Conservation (phyloP, 2,888 invertebrate species). For the Mantis religiosa region DNA sequence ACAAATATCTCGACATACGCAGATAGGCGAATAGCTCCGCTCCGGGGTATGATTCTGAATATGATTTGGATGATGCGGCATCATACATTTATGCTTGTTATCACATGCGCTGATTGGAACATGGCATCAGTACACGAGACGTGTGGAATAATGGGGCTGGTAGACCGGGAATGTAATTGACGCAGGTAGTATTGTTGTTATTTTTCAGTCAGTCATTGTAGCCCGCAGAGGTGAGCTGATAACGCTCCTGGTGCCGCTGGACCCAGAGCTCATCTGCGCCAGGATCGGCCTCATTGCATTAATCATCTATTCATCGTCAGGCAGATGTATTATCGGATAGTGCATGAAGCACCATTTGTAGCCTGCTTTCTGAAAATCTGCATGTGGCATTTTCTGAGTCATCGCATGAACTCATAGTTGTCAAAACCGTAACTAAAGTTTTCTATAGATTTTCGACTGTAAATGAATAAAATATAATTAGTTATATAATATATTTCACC, state of each 20-base stretch:
- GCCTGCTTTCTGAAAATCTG: neutral
- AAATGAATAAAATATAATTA: no score
- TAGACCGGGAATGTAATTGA: neutral
- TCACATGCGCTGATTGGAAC: neutral
- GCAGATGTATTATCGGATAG: neutral
- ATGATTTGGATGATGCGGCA: neutral
- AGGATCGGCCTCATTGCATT: neutral
- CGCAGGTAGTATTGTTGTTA: neutral
- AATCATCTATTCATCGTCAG: neutral
- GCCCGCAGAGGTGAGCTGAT: neutral
- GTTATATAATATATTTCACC: no score
- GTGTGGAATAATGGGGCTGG: neutral
- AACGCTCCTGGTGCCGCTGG: neutral
- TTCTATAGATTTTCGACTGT: no score
- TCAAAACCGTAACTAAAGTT: no score
- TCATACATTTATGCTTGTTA: neutral
- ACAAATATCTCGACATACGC: neutral
- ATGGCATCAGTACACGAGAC: neutral
- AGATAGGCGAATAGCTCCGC: no score
- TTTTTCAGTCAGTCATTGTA: neutral
- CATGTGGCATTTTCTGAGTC: no score
- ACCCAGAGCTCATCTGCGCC: neutral
- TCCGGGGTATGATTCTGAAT: neutral
- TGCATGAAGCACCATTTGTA: neutral
- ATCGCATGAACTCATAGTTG: no score